Evolutionary conservation across 2,113 vertebrate genomes (phyloP), one percentile per base, ranked within the genome.

Genomic region (Thunnus thynnus): DNA sequence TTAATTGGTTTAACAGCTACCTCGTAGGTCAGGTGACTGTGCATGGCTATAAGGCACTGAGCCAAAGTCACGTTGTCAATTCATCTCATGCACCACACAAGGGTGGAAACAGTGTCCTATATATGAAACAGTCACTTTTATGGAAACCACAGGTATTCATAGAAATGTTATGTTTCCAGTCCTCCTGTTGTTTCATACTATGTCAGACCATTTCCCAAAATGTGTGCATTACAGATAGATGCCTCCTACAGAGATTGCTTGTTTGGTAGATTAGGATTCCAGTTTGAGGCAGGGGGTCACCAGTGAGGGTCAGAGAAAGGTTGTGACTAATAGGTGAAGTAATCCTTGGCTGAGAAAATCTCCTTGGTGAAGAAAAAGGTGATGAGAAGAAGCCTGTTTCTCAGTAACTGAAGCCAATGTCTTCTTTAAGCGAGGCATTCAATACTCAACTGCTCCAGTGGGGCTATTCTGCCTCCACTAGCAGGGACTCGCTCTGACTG

Each of bases 311-410:
- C 65, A 57, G 17, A 65, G 13, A 18, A 46, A 46, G 17, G 60
- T 18, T 25, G 27, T 56, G 66, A 72, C 64, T 27, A 66, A 50
- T 44, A 70, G 47, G 17, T 61, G 17, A 70, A 56, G 58, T 78
- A 74, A 81, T 81, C 69, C 63, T 54, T 16, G 36, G 17, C 62
- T 68, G 13, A 87, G 80, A 72, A 76, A 76, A 76, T 79, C 71
- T 73, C 65, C 65, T 50, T 16, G 13, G 32, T 58, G 52, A 63
- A 14, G 56, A 55, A 78, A 70, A 70, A 18, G 36, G n/a, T 64
- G 50, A 66, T 6, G 13, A 62, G 50, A 51, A 63, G 56, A 72
- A 52, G n/a, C 46, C 27, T 61, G 27, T 12, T 50, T 13, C 50
- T 50, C 57, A 57, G 60, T 17, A 64, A 47, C 13, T 4, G 1